Conservation (phyloP, 1,140 invertebrate species). For the Drosophila obscura region DNA sequence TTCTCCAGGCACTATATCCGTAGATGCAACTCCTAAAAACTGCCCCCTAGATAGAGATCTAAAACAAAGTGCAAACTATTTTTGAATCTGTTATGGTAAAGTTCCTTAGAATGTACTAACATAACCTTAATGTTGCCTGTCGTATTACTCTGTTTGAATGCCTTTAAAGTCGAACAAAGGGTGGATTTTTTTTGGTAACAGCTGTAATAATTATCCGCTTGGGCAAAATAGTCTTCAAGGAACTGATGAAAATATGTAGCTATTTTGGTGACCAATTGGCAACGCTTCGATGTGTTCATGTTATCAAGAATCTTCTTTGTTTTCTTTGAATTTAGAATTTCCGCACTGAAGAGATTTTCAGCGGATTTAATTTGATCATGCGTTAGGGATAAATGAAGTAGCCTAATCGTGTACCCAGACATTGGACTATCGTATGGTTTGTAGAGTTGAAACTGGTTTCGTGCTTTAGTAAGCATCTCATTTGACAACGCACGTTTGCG, state of each 20-base stretch:
- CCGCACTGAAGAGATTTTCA: conserved; percentile 4
- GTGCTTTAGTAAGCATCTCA: not conserved
- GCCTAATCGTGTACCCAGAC: conserved; percentile 19
- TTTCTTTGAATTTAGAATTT: not conserved
- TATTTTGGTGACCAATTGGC: conserved; percentile 8
- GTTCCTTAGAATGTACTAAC: conserved; percentile 3
- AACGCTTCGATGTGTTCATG: conserved; percentile 41
- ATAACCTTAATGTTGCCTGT: conserved; percentile 37
- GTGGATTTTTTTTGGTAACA: conserved; percentile 30
- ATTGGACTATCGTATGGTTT: conserved; percentile 16
- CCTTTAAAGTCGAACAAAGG: conserved; percentile 24
- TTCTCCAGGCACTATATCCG: conserved; percentile 14
- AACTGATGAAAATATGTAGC: conserved; percentile 31
- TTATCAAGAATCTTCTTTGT: conserved; percentile 8
- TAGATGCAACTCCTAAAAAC: conserved; percentile 19
- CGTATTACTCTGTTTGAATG: conserved; percentile 13
- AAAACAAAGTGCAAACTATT: not conserved
- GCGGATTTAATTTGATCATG: conserved; percentile 9
- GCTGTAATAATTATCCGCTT: not conserved
- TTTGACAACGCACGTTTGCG: not conserved
- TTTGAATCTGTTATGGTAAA: too few relatives aligned
- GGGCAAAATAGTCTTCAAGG: conserved; percentile 38
- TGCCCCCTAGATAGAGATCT: conserved; percentile 19
- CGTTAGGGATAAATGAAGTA: conserved; percentile 22
- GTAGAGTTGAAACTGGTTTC: not conserved